Conservation (phyloP, 2,888 invertebrate genomes). For the Pyrochroa serraticornis region DNA sequence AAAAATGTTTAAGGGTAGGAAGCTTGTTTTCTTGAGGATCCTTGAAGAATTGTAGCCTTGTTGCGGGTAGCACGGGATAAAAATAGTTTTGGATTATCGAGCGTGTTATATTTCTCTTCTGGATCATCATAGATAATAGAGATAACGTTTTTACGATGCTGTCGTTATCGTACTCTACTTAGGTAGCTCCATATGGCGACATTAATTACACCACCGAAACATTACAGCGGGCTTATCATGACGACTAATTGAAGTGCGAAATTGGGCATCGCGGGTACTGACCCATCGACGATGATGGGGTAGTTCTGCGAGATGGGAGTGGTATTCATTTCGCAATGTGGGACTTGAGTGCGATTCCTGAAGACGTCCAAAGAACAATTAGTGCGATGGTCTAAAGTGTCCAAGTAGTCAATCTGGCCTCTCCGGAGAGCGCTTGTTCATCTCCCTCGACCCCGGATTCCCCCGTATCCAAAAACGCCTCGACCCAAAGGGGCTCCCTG, state of each 20-base stretch:
- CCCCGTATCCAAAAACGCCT: conserved; percentile 42
- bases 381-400: conserved; percentile 16
- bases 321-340: too few species aligned
- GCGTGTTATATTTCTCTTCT: too few species aligned
- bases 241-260: too few species aligned
- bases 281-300: too few species aligned
- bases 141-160: not conserved
- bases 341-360: too few species aligned
- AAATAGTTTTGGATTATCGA: too few species aligned
- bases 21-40: conserved; percentile 20
- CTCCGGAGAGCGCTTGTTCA: conserved; percentile 42
- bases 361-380: not conserved
- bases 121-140: too few species aligned
- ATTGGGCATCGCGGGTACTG: too few species aligned
- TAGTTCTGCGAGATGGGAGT: too few species aligned
- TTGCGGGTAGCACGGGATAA: too few species aligned
- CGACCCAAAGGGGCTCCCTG: conserved; percentile 51
- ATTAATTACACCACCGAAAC: conserved; percentile 5
- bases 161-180: not conserved
- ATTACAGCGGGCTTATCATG: not conserved
- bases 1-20: conserved; percentile 23
- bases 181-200: conserved; percentile 6
- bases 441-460: conserved; percentile 46
- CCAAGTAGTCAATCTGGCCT: conserved; percentile 47
- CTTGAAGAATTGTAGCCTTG: too few species aligned